Conservation (phyloP, 2,888 invertebrate genomes). For the Leptothorax acervorum region DNA sequence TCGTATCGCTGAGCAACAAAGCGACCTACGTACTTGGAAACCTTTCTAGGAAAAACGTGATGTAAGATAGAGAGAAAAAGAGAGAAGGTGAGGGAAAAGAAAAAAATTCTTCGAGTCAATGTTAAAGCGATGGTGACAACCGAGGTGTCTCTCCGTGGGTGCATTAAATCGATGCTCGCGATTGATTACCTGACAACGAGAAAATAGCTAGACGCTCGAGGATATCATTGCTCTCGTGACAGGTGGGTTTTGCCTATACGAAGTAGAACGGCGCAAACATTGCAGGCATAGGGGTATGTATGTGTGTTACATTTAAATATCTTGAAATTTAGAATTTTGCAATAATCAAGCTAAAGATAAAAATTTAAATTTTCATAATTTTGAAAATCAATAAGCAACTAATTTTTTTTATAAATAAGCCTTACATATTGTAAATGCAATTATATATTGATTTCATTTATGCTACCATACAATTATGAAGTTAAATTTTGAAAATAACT, state of each 20-base stretch:
- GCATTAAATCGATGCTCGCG: slow-evolving; percentile 51
- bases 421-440: neutral
- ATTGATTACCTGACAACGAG: slow-evolving; percentile 41
- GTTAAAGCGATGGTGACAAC: slow-evolving; percentile 39
- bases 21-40: slow-evolving; percentile 35
- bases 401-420: neutral
- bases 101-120: slow-evolving; percentile 38
- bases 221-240: slow-evolving; percentile 34
- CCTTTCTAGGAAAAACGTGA: slow-evolving; percentile 38
- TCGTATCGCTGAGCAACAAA: slow-evolving; percentile 38
- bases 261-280: slow-evolving; percentile 4
- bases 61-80: slow-evolving; percentile 18
- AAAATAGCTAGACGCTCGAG: slow-evolving; percentile 37
- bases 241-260: neutral
- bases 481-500: neutral
- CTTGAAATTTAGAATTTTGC: neutral
- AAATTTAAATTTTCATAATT: neutral
- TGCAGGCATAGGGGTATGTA: too few relatives aligned
- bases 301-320: neutral
- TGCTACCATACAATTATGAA: neutral
- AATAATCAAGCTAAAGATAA: neutral
- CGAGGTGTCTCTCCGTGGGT: slow-evolving; percentile 34
- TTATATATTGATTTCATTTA: neutral
- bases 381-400: neutral
- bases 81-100: slow-evolving; percentile 1